A percentile compares a stretch with the other conserved stretches of the same genome.
phyloP scores from a whole-genome alignment of 2,888 invertebrate genomes.

The Pseudoips prasinana region DNA sequence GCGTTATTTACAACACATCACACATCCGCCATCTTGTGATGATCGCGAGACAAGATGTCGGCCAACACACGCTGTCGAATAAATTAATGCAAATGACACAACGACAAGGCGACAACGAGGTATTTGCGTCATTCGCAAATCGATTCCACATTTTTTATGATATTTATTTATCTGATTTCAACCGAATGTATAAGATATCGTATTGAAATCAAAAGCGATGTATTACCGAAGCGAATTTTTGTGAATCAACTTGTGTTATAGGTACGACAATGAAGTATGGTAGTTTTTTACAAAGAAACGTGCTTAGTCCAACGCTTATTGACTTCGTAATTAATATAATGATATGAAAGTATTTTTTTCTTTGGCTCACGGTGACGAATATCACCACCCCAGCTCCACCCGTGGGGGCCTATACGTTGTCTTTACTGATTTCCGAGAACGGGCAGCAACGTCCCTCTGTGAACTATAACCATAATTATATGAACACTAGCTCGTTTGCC shows the following conservation, averaged over 20 bases:
- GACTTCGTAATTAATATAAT: too few species aligned
- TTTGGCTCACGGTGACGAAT: too few species aligned
- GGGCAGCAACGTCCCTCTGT: too few species aligned
- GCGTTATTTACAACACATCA: slow-evolving; percentile 10
- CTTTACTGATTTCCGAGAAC: too few species aligned
- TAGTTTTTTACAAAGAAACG: too few species aligned
- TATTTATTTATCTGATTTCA: slow-evolving; percentile 30
- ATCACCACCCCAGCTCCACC: too few species aligned
- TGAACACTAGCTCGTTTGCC: too few species aligned
- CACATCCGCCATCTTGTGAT: slow-evolving; percentile 31
- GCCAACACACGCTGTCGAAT: slow-evolving; percentile 51
- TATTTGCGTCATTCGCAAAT: slow-evolving; percentile 60
- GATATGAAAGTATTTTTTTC: too few species aligned
- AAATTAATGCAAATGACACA: slow-evolving; percentile 60
- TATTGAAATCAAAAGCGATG: slow-evolving; percentile 34
- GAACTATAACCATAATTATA: too few species aligned
- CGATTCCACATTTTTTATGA: slow-evolving; percentile 45
- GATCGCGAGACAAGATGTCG: slow-evolving; percentile 51
- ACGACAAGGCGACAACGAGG: slow-evolving; percentile 41
- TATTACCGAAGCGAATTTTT: slow-evolving; percentile 13
- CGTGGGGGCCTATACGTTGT: too few species aligned
- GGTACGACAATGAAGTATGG: too few species aligned
- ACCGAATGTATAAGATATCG: slow-evolving; percentile 45
- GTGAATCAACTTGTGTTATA: slow-evolving; percentile 14
- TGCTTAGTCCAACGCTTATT: too few species aligned